Base-by-base conservation (phyloP, 2,113 vertebrate genomes). In the Malurus melanocephalus region DNA sequence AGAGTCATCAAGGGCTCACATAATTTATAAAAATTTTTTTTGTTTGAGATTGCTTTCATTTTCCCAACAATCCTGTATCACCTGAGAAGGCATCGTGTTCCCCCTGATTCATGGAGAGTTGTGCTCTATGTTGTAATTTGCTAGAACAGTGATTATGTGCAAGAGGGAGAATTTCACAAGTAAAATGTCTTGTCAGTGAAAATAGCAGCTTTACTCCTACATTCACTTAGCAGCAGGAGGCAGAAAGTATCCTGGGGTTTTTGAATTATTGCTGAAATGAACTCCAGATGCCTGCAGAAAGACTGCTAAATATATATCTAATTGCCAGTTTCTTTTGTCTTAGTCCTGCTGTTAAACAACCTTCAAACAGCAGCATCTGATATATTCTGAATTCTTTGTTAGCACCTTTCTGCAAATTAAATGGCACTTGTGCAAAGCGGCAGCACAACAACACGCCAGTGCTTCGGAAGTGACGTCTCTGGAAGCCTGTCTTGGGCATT, bases 171-270 rank as follows among this genome's bases (percentile, higher is more conserved):
- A 86, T 92, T 96, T 92, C 93, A 90, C 95, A 95, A 96, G 95
- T 89, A 89, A 94, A 97, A 95, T 95, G 93, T 94, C 97, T 97
- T 96, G 85, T 89, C 91, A 92, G 85, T 96, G 95, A 96, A 96
- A 97, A 95, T 94, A 97, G 94, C 95, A 97, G 94, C 93, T 94
- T 94, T 96, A 96, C 96, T 96, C 96, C 96, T 95, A 97, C 96
- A 93, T 94, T 95, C 94, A 91, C 90, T 92, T 91, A 87, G 87
- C 93, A 94, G 95, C 93, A 91, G 95, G 94, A 97, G 89, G 95
- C 89, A 95, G 71, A 95, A 94, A 95, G 92, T 91, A 89, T 95
- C 94, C 94, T 91, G 85, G 86, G 71, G 91, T 69, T 95, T 95
- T 95, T 95, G 93, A 97, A 93, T 96, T 96, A 95, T 79, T 96